Conservation (phyloP, 1,140 invertebrate genomes). For the Hesperophylax magnus region DNA sequence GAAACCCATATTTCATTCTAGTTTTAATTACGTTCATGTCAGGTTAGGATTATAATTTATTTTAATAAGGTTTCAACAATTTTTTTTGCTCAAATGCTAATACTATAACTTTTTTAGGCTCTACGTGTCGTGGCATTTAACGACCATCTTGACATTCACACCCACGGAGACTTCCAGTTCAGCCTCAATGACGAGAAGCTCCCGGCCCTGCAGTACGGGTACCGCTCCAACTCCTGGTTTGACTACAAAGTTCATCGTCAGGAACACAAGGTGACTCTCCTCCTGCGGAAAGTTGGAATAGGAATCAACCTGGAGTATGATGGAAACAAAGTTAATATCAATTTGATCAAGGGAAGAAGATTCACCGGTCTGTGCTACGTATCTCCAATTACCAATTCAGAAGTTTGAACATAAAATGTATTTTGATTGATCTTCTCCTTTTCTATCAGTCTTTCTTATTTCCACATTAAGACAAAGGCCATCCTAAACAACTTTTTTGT, state of each 20-base stretch:
- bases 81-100: neutral
- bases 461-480: too few species aligned
- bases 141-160: conserved; percentile 34
- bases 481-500: too few species aligned
- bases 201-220: conserved; percentile 28
- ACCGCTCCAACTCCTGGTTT: conserved; percentile 39
- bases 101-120: conserved; percentile 29
- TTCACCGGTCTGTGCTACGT: conserved; percentile 20
- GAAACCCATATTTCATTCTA: too few species aligned
- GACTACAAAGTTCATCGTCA: conserved; percentile 34
- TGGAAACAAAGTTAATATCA: conserved; percentile 1
- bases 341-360: neutral
- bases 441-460: too few species aligned
- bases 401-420: too few species aligned
- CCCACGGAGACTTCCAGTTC: conserved; percentile 32
- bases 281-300: neutral
- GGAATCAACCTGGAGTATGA: conserved; percentile 23
- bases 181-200: conserved; percentile 39
- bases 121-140: conserved; percentile 21
- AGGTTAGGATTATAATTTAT: too few species aligned
- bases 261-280: conserved; percentile 24
- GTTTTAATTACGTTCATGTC: too few species aligned
- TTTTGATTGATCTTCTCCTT: too few species aligned
- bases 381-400: neutral
- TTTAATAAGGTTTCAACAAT: too few species aligned